Evolutionary conservation across 92 coral and sea anemone genomes (phyloP).

Genomic region (Plumapathes pennacea): DNA sequence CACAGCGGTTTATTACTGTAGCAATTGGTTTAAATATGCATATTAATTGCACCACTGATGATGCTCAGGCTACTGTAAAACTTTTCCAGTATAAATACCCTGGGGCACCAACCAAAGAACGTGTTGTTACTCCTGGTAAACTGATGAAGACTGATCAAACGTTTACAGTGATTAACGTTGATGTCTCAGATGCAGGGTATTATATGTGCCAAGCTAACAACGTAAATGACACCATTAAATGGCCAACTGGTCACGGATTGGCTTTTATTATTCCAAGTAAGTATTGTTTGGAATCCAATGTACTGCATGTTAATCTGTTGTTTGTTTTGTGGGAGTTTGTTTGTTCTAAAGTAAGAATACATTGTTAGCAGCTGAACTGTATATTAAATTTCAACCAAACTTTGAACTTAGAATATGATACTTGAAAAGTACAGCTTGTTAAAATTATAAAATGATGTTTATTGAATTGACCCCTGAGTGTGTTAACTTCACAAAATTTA

Average conservation of each 20-base stretch:
- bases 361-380: constrained; percentile 3
- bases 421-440: too few species aligned
- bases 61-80: constrained; percentile 1
- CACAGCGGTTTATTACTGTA: too few species aligned
- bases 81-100: neutral
- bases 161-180: constrained; percentile 3
- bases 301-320: too few species aligned
- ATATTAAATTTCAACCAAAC: neutral
- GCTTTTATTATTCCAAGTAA: constrained; percentile 4
- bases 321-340: too few species aligned
- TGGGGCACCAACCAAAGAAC: neutral
- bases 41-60: constrained; percentile 13
- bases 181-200: constrained; percentile 7
- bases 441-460: too few species aligned
- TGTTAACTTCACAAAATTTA: too few species aligned
- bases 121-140: neutral
- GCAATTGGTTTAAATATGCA: too few species aligned
- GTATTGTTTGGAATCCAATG: too few species aligned
- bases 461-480: too few species aligned
- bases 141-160: neutral
- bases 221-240: constrained; percentile 5
- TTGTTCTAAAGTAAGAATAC: too few species aligned
- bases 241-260: constrained; percentile 4
- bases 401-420: too few species aligned
- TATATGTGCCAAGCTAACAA: constrained; percentile 3